Conservation (phyloP, 2,113 vertebrate species). For the Clupea harengus region DNA sequence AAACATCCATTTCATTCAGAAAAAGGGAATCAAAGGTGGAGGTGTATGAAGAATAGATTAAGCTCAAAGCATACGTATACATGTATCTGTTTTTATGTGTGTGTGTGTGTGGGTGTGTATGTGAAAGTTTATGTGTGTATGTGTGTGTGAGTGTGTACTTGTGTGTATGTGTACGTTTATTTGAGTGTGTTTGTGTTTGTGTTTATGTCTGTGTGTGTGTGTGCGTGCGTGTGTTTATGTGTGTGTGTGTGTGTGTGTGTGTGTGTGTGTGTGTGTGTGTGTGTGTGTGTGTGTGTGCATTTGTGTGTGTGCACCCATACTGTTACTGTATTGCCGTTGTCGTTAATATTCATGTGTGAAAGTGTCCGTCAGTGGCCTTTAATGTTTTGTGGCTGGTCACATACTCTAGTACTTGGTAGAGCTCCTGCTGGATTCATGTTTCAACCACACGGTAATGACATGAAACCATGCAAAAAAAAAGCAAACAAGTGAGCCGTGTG, state of each 20-base stretch:
- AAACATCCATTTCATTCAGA: constrained; percentile 10
- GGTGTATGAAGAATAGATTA: neutral
- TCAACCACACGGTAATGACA: constrained; percentile 40
- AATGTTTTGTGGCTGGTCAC: neutral
- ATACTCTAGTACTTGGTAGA: neutral
- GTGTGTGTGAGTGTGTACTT: constrained; percentile 15
- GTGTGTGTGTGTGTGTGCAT: constrained; percentile 19
- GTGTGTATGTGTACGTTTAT: neutral
- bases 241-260: neutral
- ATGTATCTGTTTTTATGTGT: too few species aligned
- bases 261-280: neutral
- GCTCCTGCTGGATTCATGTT: too few species aligned
- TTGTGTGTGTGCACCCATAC: neutral
- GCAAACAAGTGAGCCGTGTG: constrained; percentile 14
- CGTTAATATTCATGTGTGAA: neutral
- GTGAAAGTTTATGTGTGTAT: neutral
- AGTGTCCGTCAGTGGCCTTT: neutral
- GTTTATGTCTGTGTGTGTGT: neutral
- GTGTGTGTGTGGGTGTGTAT: neutral
- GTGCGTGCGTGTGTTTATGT: neutral
- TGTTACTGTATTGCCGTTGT: neutral
- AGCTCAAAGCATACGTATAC: neutral
- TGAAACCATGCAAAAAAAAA: constrained; percentile 33
- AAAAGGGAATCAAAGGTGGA: neutral
- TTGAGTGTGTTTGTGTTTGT: neutral